Percentiles rank a stretch among this genome's conserved stretches.
These are phyloP conservation scores for Xylocopa sonorina DNA, from an alignment of 1,140 invertebrate species.

Conservation along the genomic window DNA sequence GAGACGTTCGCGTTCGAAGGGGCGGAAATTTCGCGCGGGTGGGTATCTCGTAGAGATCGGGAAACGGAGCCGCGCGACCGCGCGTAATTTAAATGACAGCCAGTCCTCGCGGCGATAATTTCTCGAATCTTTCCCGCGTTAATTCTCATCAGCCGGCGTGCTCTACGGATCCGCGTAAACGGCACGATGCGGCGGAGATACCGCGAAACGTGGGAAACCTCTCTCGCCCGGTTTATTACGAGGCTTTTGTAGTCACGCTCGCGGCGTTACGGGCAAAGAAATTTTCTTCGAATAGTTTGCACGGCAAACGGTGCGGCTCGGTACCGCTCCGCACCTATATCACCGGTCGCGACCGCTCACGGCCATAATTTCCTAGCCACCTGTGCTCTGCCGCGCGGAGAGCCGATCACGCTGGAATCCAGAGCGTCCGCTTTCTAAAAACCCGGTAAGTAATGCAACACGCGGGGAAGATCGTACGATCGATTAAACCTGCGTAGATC, in stretches of 20 bases:
- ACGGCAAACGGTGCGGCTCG: background rate
- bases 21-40: background rate
- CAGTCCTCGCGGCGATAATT: slow-evolving; percentile 1
- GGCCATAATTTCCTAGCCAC: slow-evolving; percentile 48
- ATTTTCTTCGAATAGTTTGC: slow-evolving; percentile 19
- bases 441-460: slow-evolving; percentile 48
- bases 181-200: slow-evolving; percentile 34
- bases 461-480: slow-evolving; percentile 46
- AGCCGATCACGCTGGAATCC: slow-evolving; percentile 52
- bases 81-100: slow-evolving; percentile 10
- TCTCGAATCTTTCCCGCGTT: slow-evolving; percentile 37
- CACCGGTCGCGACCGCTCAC: background rate
- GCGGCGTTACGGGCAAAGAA: background rate
- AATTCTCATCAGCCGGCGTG: slow-evolving; percentile 29
- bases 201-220: slow-evolving; percentile 50
- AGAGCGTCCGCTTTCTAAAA: slow-evolving; percentile 58
- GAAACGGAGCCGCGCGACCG: background rate
- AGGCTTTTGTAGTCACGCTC: slow-evolving; percentile 46
- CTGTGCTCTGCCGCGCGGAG: slow-evolving; percentile 6
- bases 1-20: too few relatives aligned
- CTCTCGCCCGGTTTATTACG: slow-evolving; percentile 43
- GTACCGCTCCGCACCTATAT: background rate
- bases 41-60: background rate
- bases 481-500: slow-evolving; percentile 50
- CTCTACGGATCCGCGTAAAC: slow-evolving; percentile 10